Base-by-base conservation (phyloP, 2,888 invertebrate species). In the Lasioglossum malachurum region DNA sequence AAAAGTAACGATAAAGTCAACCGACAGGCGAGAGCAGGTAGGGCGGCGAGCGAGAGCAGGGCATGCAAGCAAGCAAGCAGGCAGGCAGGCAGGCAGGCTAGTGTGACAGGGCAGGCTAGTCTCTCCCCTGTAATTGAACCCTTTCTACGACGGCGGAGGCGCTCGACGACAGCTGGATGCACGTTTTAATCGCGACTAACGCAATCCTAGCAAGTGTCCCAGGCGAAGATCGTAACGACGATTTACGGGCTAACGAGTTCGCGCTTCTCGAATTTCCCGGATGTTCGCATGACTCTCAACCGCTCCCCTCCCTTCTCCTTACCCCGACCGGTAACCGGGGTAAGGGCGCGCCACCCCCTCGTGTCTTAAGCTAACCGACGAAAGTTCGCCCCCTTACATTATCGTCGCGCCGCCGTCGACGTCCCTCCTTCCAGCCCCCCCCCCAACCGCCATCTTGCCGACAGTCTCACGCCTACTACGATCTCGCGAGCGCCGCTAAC, bases 341-440 rank as follows among this genome's bases (percentile, higher is more conserved):
- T 23, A 41, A 23, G 31, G 67, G 44, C 44, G 27, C 72, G 1
- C 46, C 46, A 19, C 31, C 73, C 31, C 46, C 10, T 19, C 72
- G 73, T 84, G 79, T 80, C 86, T 87, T 87, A 79, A 86, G 78
- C 77, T 64, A 84, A 77, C 82, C 87, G 84, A 84, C 79, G 89
- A 87, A 92, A 92, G 86, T 92, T 92, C 89, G 41, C 84, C 83
- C 69, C 88, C 86, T 92, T 90, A 87, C 85, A 88, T 92, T 91
- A 91, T 92, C 91, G 87, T 90, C 87, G 80, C 87, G 64, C 76
- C 75, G 78, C 46, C 84, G 82, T 77, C 75, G 74, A 77, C 60
- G 73, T 35, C 75, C 31, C 75, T 46, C 49, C 14, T 0, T 7
- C 78, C 73, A 71, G 60, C 83, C 57, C 86, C 0, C 4, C 44